Percentiles rank a stretch among this genome's conserved stretches.
These are phyloP conservation scores for Mohoua ochrocephala DNA, from an alignment of 2,113 vertebrate species.

Conservation along the genomic window DNA sequence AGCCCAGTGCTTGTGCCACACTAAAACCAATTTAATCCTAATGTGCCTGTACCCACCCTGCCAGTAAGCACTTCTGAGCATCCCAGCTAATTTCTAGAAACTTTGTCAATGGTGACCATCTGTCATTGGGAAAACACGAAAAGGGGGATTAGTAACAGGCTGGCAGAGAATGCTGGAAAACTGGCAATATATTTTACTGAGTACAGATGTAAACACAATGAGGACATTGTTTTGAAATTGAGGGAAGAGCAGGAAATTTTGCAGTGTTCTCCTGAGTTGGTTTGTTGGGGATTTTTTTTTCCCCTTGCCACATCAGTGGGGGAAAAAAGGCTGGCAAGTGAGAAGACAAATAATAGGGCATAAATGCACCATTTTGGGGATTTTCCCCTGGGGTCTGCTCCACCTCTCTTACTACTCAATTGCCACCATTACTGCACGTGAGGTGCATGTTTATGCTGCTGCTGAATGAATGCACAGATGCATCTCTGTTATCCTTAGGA, in stretches of 20 bases:
- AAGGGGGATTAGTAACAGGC: background rate
- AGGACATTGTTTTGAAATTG: slow-evolving; percentile 14
- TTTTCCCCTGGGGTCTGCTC: background rate
- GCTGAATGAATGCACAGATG: slow-evolving; percentile 10
- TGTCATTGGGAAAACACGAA: background rate
- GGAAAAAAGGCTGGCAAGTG: background rate
- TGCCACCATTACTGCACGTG: background rate
- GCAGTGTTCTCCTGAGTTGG: background rate
- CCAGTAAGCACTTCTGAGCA: background rate
- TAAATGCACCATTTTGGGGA: background rate
- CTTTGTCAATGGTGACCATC: background rate
- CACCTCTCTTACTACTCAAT: background rate
- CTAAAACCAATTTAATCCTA: background rate
- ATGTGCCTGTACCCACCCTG: background rate
- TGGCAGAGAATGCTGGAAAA: background rate
- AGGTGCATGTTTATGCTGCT: background rate
- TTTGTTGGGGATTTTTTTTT: background rate
- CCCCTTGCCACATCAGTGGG: background rate
- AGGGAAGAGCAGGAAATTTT: background rate
- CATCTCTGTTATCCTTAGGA: slow-evolving; percentile 9
- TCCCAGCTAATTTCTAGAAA: background rate
- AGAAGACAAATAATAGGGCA: background rate
- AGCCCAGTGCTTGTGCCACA: background rate
- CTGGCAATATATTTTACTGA: background rate
- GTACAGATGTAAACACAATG: slow-evolving; percentile 11